These are phyloP conservation scores for Drosophila melanosoma DNA, from an alignment of 2,888 invertebrate species.

Conservation along the genomic window DNA sequence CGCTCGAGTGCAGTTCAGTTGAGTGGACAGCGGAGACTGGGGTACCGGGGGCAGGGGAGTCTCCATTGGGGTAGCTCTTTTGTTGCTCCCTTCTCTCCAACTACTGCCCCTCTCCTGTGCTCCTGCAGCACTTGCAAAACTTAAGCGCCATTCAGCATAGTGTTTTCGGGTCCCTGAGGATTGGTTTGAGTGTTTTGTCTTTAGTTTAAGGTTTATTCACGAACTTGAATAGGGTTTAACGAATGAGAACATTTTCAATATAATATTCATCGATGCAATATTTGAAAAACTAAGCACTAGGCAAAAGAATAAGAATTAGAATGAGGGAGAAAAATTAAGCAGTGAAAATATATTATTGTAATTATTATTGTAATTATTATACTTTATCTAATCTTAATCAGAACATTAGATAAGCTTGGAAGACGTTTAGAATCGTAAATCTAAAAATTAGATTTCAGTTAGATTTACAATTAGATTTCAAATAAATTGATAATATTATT, in stretches of 20 bases:
- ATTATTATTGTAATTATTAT: neutral
- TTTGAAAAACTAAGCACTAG: neutral
- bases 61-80: constrained; percentile 24
- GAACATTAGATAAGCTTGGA: neutral
- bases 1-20: constrained; percentile 41
- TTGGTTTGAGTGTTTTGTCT: neutral
- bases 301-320: neutral
- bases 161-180: constrained; percentile 14
- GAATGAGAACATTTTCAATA: neutral
- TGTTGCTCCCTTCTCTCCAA: neutral
- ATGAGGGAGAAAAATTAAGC: no score
- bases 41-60: neutral
- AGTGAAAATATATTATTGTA: neutral
- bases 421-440: neutral
- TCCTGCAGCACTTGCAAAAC: constrained; percentile 21
- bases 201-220: constrained; percentile 11
- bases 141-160: constrained; percentile 37
- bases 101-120: neutral
- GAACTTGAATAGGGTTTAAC: constrained; percentile 6
- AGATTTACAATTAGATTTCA: neutral
- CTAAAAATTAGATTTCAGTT: neutral
- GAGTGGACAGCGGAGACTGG: constrained; percentile 5
- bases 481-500: neutral
- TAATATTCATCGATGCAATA: neutral
- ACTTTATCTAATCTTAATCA: neutral